phyloP scores from a whole-genome alignment of 2,888 invertebrate genomes.

The Ypsolopha scabrella region DNA sequence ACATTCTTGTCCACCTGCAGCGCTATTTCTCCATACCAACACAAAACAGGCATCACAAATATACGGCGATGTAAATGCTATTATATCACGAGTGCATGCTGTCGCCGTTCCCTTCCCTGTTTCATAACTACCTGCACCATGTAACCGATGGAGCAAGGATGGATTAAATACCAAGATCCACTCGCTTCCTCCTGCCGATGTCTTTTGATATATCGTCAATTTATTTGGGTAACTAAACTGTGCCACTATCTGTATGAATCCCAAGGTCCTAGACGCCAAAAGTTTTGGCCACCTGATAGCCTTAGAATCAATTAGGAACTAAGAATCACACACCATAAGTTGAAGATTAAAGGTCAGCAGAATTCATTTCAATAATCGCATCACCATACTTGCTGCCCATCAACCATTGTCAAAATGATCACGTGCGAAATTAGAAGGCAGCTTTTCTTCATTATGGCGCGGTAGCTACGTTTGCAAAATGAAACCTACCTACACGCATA shows the following conservation, averaged over 20 bases:
- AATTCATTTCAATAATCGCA: too few relatives aligned
- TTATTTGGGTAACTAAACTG: too few relatives aligned
- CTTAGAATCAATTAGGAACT: too few relatives aligned
- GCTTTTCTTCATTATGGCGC: neutral
- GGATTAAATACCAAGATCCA: too few relatives aligned
- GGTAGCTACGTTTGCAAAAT: neutral
- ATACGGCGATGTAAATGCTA: slow-evolving; percentile 24
- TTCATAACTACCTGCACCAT: slow-evolving; percentile 21
- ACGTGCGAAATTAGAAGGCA: neutral
- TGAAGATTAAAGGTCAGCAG: too few relatives aligned
- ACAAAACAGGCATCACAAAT: slow-evolving; percentile 14
- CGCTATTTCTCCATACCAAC: neutral
- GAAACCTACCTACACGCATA: neutral
- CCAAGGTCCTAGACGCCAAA: too few relatives aligned
- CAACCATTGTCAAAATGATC: neutral
- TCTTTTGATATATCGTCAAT: too few relatives aligned
- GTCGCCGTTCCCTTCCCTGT: slow-evolving; percentile 30
- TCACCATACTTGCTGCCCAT: too few relatives aligned
- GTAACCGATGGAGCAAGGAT: neutral
- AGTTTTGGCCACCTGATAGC: too few relatives aligned
- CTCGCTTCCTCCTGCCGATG: too few relatives aligned
- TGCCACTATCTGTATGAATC: too few relatives aligned
- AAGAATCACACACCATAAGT: too few relatives aligned
- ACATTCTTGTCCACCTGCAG: neutral
- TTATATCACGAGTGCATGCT: slow-evolving; percentile 30